Evolutionary conservation across 2,113 vertebrate genomes (phyloP).

Genomic region (Ceyx cyanopectus): DNA sequence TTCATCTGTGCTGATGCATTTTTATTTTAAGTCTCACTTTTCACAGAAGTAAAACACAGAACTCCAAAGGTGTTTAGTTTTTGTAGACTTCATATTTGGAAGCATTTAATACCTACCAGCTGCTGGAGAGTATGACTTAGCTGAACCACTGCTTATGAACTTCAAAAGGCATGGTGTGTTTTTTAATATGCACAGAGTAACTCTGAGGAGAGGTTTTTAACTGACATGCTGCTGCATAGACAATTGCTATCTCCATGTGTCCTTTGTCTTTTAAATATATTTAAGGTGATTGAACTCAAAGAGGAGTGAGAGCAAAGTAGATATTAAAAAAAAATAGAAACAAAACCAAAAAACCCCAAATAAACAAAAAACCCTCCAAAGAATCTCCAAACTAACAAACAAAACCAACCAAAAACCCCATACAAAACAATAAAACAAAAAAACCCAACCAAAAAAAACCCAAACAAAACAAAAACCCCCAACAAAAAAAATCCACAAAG

Average conservation of each 20-base stretch:
- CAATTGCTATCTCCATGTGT: background rate
- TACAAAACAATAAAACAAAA: too few species aligned
- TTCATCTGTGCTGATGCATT: background rate
- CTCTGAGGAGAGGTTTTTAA: background rate
- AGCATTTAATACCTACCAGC: background rate
- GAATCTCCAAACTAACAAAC: too few species aligned
- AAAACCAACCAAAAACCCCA: background rate
- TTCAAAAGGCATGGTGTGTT: background rate
- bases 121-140: background rate
- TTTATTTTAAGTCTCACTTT: background rate
- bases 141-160: background rate
- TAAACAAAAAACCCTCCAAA: too few species aligned
- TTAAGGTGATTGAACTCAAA: background rate
- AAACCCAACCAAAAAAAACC: background rate
- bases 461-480: too few species aligned
- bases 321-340: background rate
- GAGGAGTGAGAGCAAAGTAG: background rate
- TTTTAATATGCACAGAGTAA: background rate
- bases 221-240: background rate
- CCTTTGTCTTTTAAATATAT: background rate
- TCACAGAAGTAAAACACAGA: background rate
- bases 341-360: too few species aligned
- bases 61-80: background rate
- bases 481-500: background rate
- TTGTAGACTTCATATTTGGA: background rate